phyloP scores from a whole-genome alignment of 1,140 invertebrate species.

The Leptestheria dahalacensis region DNA sequence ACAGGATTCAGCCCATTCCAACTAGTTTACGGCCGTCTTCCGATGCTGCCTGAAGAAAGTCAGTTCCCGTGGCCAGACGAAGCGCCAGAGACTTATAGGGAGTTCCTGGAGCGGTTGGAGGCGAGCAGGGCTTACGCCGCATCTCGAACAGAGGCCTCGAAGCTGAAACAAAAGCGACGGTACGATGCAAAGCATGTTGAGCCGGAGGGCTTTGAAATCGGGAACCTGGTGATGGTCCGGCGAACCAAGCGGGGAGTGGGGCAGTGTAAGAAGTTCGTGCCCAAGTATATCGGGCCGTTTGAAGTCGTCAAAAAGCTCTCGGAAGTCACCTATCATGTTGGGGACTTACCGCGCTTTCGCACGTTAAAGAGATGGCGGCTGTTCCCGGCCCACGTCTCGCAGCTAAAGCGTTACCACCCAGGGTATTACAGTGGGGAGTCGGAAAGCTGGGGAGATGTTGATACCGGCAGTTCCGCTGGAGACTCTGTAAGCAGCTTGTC shows the following conservation, averaged over 20 bases:
- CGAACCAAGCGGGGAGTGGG: neutral
- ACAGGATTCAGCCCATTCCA: conserved; percentile 21
- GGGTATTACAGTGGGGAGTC: too few relatives aligned
- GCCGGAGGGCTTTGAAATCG: too few relatives aligned
- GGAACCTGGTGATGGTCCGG: conserved; percentile 8
- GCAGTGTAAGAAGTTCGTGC: conserved; percentile 2
- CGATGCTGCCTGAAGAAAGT: neutral
- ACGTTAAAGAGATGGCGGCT: neutral
- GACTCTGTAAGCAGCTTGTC: too few relatives aligned
- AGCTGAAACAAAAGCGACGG: neutral
- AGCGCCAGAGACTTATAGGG: neutral
- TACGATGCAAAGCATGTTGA: too few relatives aligned
- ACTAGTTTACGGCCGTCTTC: conserved; percentile 21
- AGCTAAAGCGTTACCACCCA: too few relatives aligned
- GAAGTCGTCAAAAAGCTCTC: conserved; percentile 1
- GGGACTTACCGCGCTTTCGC: neutral
- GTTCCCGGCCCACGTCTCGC: neutral
- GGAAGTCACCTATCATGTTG: conserved; percentile 9
- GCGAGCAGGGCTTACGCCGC: too few relatives aligned
- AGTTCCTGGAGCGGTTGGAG: neutral
- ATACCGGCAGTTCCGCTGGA: too few relatives aligned
- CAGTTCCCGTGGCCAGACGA: neutral
- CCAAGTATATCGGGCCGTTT: conserved; percentile 13
- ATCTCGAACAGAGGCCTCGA: too few relatives aligned
- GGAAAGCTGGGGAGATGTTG: too few relatives aligned